These are phyloP conservation scores for Sinocyclocheilus anshuiensis DNA, from an alignment of 2,113 vertebrate species.

Conservation along the genomic window DNA sequence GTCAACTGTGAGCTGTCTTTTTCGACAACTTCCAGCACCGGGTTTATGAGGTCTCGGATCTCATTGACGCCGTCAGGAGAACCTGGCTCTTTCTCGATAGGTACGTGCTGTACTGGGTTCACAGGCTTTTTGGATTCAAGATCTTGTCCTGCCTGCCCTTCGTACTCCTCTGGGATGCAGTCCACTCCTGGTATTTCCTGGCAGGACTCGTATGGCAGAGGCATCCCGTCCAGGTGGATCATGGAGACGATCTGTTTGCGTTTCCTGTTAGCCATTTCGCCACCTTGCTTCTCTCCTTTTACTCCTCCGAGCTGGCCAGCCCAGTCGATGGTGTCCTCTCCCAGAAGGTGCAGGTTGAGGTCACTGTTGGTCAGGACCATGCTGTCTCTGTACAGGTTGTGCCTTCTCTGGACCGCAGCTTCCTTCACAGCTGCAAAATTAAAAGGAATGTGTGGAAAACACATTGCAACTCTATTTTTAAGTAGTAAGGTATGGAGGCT, in stretches of 20 bases:
- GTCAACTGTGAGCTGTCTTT: background rate
- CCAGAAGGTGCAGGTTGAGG: constrained; percentile 89
- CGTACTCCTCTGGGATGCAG: constrained; percentile 72
- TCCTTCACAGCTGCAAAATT: constrained; percentile 88
- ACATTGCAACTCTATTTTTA: background rate
- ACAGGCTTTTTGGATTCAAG: background rate
- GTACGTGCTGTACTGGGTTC: background rate
- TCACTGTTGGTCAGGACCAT: constrained; percentile 91
- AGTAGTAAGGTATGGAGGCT: background rate
- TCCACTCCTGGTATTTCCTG: constrained; percentile 76
- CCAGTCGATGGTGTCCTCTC: constrained; percentile 85
- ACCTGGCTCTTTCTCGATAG: background rate
- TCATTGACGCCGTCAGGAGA: constrained; percentile 74
- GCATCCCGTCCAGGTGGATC: constrained; percentile 84
- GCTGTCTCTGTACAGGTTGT: constrained; percentile 96
- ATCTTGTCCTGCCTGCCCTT: constrained; percentile 1
- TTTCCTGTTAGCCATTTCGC: constrained; percentile 63
- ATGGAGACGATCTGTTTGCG: constrained; percentile 91
- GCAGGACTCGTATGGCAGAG: constrained; percentile 75
- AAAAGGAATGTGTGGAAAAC: background rate
- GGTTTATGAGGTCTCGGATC: constrained; percentile 78
- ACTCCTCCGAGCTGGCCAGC: constrained; percentile 69
- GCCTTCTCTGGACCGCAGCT: constrained; percentile 88
- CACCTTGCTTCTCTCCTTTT: background rate
- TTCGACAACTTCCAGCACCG: constrained; percentile 64